phyloP scores from a whole-genome alignment of 1,140 invertebrate genomes.

The Drosophila arizonae region DNA sequence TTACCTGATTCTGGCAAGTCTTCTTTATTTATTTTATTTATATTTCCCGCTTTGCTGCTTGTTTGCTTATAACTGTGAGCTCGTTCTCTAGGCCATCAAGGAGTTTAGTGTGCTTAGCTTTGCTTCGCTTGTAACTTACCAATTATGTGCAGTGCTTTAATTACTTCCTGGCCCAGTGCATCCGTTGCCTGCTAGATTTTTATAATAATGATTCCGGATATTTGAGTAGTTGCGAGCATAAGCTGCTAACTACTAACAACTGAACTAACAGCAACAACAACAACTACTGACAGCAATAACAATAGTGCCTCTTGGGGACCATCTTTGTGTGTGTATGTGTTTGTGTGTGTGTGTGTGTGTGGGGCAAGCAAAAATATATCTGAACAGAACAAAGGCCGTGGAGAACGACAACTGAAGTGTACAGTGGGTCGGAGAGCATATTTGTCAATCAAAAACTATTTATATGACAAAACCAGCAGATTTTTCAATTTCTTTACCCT shows the following conservation, averaged over 20 bases:
- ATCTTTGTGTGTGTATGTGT: constrained; percentile 45
- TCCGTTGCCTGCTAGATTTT: constrained; percentile 63
- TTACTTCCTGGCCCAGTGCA: constrained; percentile 71
- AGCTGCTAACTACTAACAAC: constrained; percentile 62
- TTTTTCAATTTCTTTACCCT: too few species aligned
- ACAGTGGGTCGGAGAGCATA: constrained; percentile 41
- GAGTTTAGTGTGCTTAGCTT: constrained; percentile 51
- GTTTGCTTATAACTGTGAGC: constrained; percentile 10
- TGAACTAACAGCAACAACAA: constrained; percentile 33
- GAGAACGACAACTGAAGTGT: constrained; percentile 22
- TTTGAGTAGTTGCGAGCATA: constrained; percentile 77
- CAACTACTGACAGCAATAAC: constrained; percentile 60
- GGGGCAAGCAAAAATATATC: constrained; percentile 51
- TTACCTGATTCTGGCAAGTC: constrained; percentile 14
- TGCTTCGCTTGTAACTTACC: constrained; percentile 59
- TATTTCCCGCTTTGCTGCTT: background rate
- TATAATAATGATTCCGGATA: constrained; percentile 81
- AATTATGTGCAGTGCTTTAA: constrained; percentile 75
- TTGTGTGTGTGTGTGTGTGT: constrained; percentile 41
- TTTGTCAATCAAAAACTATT: too few species aligned
- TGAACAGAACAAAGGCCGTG: constrained; percentile 56
- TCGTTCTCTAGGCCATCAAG: constrained; percentile 41
- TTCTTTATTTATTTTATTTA: background rate
- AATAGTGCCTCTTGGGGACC: constrained; percentile 48
- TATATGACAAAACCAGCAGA: too few species aligned